Percentiles rank a stretch among this genome's conserved stretches.
phyloP scores from a whole-genome alignment of 2,797 vertebrate species.

The Vespertilio murinus region DNA sequence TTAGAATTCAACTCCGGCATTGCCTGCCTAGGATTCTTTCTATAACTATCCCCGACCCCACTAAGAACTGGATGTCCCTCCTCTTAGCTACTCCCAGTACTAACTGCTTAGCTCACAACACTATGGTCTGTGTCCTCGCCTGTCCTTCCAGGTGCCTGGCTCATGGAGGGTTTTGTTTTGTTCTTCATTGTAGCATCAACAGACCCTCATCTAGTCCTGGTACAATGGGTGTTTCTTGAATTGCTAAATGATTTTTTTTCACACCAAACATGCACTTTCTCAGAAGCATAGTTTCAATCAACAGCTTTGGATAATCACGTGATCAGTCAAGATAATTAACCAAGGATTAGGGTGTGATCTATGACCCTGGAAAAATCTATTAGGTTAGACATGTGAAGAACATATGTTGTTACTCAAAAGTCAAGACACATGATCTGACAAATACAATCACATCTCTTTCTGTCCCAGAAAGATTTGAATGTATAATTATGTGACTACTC shows the following conservation, averaged over 20 bases:
- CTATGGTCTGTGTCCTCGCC: background rate
- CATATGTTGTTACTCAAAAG: constrained; percentile 35
- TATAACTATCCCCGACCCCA: background rate
- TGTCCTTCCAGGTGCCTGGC: background rate
- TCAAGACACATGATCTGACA: constrained; percentile 19
- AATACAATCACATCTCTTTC: constrained; percentile 32
- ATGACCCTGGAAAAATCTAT: background rate
- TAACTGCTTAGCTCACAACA: background rate
- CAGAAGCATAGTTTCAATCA: constrained; percentile 3
- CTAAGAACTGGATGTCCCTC: background rate
- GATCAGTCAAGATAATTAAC: constrained; percentile 37
- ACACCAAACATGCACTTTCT: background rate
- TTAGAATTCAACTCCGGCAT: background rate
- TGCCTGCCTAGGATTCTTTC: background rate
- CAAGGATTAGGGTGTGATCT: background rate
- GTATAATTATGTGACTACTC: background rate
- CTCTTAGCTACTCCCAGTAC: background rate
- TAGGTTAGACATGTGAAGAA: background rate
- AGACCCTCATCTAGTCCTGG: background rate
- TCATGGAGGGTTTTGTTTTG: background rate
- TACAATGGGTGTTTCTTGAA: background rate
- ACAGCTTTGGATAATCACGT: background rate
- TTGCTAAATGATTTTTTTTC: constrained; percentile 18
- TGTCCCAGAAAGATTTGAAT: background rate
- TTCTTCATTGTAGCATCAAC: background rate